These are phyloP conservation scores for Brachionus sp. DNA, from an alignment of 1,140 invertebrate genomes.

Conservation along the genomic window DNA sequence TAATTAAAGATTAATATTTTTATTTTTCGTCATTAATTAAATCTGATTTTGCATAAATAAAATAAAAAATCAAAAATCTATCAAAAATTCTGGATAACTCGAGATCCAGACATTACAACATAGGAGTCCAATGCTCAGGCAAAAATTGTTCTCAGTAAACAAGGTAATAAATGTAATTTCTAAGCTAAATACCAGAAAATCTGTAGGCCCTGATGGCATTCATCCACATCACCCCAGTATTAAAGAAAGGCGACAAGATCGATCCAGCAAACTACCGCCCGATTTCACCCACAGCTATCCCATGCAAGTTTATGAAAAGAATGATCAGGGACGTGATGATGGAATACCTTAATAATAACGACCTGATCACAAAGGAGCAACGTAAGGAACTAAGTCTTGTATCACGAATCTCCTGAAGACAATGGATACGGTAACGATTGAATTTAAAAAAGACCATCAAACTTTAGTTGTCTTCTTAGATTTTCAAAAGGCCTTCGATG, in stretches of 20 bases:
- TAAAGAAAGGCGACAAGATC: conserved; percentile 9
- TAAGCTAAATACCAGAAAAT: background rate
- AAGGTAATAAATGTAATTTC: background rate
- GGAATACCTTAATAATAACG: background rate
- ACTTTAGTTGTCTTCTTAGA: too few relatives aligned
- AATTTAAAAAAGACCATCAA: too few relatives aligned
- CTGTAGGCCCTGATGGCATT: background rate
- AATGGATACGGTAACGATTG: background rate
- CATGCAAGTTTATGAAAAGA: background rate
- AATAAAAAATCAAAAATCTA: too few relatives aligned
- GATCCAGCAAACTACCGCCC: conserved; percentile 37
- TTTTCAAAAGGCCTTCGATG: too few relatives aligned
- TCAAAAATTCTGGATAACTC: too few relatives aligned
- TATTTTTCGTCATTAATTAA: too few relatives aligned
- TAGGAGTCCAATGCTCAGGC: background rate
- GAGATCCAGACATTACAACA: background rate
- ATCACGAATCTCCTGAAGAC: background rate
- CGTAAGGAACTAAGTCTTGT: background rate
- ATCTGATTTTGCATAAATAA: too few relatives aligned
- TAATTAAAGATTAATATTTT: too few relatives aligned
- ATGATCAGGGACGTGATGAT: background rate
- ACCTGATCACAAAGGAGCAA: background rate
- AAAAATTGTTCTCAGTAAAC: background rate
- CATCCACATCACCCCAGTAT: conserved; percentile 17
- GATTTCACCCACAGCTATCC: background rate